Base-by-base conservation (phyloP, 2,797 vertebrate species). In the Pseudopleuronectes americanus region DNA sequence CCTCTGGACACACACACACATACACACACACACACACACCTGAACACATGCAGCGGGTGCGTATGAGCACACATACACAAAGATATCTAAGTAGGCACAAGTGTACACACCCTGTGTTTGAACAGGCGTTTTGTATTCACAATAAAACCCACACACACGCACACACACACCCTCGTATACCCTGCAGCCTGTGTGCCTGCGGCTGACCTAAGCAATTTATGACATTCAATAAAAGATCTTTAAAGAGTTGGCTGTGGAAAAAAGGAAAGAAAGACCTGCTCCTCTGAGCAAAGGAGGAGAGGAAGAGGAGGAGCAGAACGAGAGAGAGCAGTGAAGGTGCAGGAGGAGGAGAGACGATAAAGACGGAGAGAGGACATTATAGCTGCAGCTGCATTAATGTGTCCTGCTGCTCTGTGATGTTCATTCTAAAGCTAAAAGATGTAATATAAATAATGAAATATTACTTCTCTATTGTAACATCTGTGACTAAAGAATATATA, bases 211-310 rank as follows among this genome's bases (percentile, higher is more conserved):
- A 90, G 89, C 88, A 90, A 89, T 91, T 88, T 88, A 89, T 87
- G 83, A 86, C 89, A 85, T 90, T 90, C 87, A 90, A 90, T 90
- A 92, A 90, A 89, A 85, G 79, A 86, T 83, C 87, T 87, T 86
- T 82, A 84, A 82, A 79, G 71, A 83, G 85, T 82, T 72, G 68
- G 70, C 82, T 17, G 21, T 81, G 77, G 81, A 64, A 63, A 84
- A 8, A 56, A 33, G 13, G n/a, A 22, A 21, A n/a, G 31, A 13
- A 21, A 57, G 12, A 83, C 89, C 74, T 73, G 68, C 71, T 85
- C 72, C 74, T 77, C 53, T 49, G 78, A 79, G 83, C 67, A 79
- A 64, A 83, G 68, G 48, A 64, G 43, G 10, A 19, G 22, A 55
- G 41, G 45, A 56, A 57, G 52, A 52, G 52, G 45, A 59, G 41